phyloP scores from a whole-genome alignment of 2,113 vertebrate genomes.

The Sinocyclocheilus rhinocerous region DNA sequence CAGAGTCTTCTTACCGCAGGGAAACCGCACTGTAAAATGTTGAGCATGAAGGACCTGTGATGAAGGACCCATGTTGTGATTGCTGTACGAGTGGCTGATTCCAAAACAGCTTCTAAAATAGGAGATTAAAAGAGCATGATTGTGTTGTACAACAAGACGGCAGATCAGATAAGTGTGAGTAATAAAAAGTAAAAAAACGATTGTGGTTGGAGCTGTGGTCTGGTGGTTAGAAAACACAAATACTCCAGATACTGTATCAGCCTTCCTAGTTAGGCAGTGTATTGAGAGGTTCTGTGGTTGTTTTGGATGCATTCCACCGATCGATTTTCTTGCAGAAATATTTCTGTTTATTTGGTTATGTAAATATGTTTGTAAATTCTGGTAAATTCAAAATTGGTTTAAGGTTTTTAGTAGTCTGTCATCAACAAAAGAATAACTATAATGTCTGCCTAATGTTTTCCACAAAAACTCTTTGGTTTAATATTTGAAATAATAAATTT shows the following conservation, averaged over 20 bases:
- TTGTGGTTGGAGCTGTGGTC: neutral
- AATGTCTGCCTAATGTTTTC: too few species aligned
- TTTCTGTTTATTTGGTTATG: too few species aligned
- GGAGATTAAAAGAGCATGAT: neutral
- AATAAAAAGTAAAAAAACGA: neutral
- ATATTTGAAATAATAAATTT: too few species aligned
- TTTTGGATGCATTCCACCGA: neutral
- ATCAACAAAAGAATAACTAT: too few species aligned
- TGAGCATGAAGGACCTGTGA: conserved; percentile 37
- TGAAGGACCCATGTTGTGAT: conserved; percentile 26
- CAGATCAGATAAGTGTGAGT: neutral
- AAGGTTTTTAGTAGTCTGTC: neutral
- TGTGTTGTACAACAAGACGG: neutral
- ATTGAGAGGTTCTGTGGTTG: neutral
- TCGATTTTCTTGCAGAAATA: neutral
- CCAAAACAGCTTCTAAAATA: neutral
- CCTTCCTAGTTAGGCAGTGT: neutral
- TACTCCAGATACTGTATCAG: neutral
- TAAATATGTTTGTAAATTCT: neutral
- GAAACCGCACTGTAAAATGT: conserved; percentile 12
- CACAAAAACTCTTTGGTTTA: too few species aligned
- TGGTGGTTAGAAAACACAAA: neutral
- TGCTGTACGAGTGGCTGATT: neutral
- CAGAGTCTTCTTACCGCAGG: conserved; percentile 34
- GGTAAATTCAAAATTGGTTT: neutral